Conservation (phyloP, 2,797 vertebrate species). For the Sebastes umbrosus region DNA sequence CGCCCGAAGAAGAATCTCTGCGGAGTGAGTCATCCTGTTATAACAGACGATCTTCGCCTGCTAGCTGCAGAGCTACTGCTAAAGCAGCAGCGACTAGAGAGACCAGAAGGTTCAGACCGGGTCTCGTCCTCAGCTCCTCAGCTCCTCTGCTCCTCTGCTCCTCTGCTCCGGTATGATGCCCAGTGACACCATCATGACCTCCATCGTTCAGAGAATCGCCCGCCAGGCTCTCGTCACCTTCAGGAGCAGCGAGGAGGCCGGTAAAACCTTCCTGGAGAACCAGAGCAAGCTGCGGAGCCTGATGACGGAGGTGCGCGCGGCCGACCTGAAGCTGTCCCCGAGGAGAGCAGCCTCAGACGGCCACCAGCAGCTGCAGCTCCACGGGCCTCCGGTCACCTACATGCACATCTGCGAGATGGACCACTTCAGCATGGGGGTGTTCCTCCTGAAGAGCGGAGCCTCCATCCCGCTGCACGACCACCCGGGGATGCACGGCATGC, state of each 20-base stretch:
- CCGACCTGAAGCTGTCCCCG: constrained; percentile 87
- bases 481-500: constrained; percentile 94
- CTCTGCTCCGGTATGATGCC: constrained; percentile 79
- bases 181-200: constrained; percentile 88
- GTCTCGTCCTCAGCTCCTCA: background rate
- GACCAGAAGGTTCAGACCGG: background rate
- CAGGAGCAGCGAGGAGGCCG: constrained; percentile 68
- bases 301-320: constrained; percentile 86
- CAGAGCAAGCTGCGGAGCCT: constrained; percentile 84
- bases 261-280: constrained; percentile 83
- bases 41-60: constrained; percentile 19
- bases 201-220: constrained; percentile 91
- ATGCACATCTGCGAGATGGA: constrained; percentile 97
- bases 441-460: constrained; percentile 89
- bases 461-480: constrained; percentile 96
- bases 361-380: no score
- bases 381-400: constrained; percentile 90
- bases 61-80: constrained; percentile 25
- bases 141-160: background rate
- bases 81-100: background rate
- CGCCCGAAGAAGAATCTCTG: accelerated
- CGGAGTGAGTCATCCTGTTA: background rate
- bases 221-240: constrained; percentile 91
- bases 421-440: constrained; percentile 94
- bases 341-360: constrained; percentile 59